Evolutionary conservation across 2,888 invertebrate genomes (phyloP).

Genomic region (Tribolium freemani): DNA sequence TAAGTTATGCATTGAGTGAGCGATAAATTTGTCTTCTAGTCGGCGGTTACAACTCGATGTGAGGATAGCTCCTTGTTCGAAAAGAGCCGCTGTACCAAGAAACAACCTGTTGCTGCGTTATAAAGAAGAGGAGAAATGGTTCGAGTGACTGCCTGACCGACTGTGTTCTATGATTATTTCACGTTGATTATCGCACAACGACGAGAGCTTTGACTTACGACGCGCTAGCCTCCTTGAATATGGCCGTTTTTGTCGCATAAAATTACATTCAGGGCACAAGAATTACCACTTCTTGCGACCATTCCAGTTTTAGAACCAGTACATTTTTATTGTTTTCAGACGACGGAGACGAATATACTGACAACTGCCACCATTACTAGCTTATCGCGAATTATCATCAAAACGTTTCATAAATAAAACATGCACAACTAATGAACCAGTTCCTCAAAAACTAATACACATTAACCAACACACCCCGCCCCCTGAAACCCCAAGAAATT

Average conservation of each 20-base stretch:
- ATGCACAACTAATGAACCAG: conserved; percentile 37
- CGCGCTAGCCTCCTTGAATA: conserved; percentile 59
- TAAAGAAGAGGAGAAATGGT: conserved; percentile 24
- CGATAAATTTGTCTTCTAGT: conserved; percentile 64
- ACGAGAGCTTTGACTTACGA: conserved; percentile 55
- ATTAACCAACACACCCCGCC: too few species aligned
- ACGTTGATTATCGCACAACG: conserved; percentile 9
- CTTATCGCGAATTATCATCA: conserved; percentile 44
- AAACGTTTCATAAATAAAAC: conserved; percentile 49
- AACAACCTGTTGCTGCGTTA: conserved; percentile 39
- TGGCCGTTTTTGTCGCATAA: conserved; percentile 60
- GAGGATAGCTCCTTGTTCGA: conserved; percentile 57
- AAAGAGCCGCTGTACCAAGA: conserved; percentile 54
- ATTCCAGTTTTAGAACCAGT: conserved; percentile 59
- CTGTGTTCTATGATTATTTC: conserved; percentile 31
- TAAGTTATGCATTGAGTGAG: conserved; percentile 62
- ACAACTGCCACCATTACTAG: conserved; percentile 21
- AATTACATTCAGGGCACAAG: conserved; percentile 59
- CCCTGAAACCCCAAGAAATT: too few species aligned
- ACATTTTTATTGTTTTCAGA: conserved; percentile 58
- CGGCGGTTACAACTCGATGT: conserved; percentile 59
- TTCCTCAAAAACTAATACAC: conserved; percentile 5
- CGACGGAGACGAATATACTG: conserved; percentile 39
- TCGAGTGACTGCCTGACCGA: conserved; percentile 12
- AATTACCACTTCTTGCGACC: conserved; percentile 61